Evolutionary conservation across 2,888 invertebrate genomes (phyloP).

Genomic region (Odontothrips loti): DNA sequence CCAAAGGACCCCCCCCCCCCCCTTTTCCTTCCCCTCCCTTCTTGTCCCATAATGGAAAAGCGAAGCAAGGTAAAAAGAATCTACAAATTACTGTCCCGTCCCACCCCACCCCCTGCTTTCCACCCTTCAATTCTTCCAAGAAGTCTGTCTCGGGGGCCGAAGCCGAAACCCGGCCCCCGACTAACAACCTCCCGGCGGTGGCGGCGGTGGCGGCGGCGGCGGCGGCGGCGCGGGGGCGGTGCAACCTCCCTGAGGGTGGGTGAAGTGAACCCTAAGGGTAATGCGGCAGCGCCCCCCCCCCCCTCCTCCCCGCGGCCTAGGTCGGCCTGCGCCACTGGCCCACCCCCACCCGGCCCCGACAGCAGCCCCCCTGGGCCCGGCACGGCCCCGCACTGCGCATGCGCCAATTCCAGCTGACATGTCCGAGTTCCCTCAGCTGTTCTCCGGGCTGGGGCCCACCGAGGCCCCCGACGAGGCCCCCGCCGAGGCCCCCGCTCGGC

Average conservation of each 20-base stretch:
- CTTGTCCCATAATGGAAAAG: too few relatives aligned
- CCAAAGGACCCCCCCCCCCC: too few relatives aligned
- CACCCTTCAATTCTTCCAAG: too few relatives aligned
- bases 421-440: slow-evolving; percentile 7
- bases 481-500: background rate
- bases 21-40: too few relatives aligned
- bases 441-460: background rate
- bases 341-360: background rate
- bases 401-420: slow-evolving; percentile 24
- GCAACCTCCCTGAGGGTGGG: background rate
- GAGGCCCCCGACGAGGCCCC: background rate
- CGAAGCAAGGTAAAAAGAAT: too few relatives aligned
- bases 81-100: too few relatives aligned
- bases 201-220: background rate
- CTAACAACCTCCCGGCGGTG: background rate
- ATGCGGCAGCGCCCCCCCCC: slow-evolving; percentile 4
- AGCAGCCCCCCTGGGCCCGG: background rate
- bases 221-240: background rate
- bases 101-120: too few relatives aligned
- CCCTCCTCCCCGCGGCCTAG: background rate
- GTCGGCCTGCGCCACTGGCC: background rate
- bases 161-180: background rate
- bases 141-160: too few relatives aligned
- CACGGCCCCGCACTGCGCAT: background rate
- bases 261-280: background rate